A percentile compares a stretch with the other conserved stretches of the same genome.
Conservation (phyloP, 2,113 vertebrate species). For the Actenoides hombroni region DNA sequence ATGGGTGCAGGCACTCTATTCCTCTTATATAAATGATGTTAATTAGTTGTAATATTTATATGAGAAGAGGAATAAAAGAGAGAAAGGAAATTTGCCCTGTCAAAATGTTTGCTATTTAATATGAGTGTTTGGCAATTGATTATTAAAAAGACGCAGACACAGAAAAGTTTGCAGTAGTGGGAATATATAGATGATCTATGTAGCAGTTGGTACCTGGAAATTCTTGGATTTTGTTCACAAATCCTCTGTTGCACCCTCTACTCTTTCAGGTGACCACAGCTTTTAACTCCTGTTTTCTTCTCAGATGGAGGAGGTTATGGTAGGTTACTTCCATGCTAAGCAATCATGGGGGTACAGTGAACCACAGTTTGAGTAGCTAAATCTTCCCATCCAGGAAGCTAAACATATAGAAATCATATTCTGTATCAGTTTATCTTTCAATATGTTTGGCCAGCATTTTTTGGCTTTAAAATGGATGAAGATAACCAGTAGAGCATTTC, state of each 20-base stretch:
- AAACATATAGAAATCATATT: background rate
- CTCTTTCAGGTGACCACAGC: background rate
- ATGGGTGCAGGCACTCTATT: background rate
- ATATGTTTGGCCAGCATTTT: background rate
- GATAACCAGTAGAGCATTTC: background rate
- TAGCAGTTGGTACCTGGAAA: background rate
- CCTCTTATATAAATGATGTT: conserved; percentile 47
- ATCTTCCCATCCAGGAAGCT: background rate
- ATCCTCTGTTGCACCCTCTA: background rate
- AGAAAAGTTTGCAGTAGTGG: background rate
- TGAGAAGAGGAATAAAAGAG: conserved; percentile 1
- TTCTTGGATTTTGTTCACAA: background rate
- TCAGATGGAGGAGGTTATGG: background rate
- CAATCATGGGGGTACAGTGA: background rate
- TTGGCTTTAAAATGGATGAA: background rate
- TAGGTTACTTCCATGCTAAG: background rate
- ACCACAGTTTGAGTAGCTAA: background rate
- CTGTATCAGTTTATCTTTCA: background rate
- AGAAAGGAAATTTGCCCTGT: conserved; percentile 27
- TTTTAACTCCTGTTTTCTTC: background rate
- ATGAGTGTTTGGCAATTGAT: conserved; percentile 8
- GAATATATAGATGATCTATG: background rate
- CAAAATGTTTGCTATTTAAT: conserved; percentile 57
- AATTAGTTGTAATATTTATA: conserved; percentile 62
- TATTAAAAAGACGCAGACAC: background rate